A percentile compares a stretch with the other conserved stretches of the same genome.
These are phyloP conservation scores for Oasisia sp. DNA, from an alignment of 2,888 invertebrate genomes.

Conservation along the genomic window DNA sequence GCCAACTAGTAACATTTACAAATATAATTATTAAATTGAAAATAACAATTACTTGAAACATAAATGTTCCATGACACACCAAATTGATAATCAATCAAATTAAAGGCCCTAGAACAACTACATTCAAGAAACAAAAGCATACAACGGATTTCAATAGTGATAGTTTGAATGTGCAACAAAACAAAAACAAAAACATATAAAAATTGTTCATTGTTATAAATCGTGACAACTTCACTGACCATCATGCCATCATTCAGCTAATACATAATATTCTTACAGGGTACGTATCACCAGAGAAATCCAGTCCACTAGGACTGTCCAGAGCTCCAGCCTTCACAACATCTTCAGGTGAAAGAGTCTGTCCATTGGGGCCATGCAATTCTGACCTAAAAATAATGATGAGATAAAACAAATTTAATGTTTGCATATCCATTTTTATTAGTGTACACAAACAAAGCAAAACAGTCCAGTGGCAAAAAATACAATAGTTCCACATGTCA, in stretches of 20 bases:
- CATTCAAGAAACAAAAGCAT: not conserved
- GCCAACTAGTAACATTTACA: not conserved
- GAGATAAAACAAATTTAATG: not conserved
- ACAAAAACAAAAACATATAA: not conserved
- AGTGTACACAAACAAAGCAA: not conserved
- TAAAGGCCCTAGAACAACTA: not conserved
- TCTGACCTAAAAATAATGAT: not conserved
- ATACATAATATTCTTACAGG: not conserved
- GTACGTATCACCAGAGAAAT: not conserved
- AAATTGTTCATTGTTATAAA: not conserved
- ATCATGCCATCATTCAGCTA: not conserved
- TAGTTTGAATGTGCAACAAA: not conserved
- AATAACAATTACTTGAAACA: not conserved
- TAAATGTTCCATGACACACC: not conserved
- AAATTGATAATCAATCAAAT: not conserved
- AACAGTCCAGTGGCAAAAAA: not conserved
- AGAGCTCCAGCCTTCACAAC: not conserved
- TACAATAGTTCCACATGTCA: not conserved
- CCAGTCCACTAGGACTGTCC: slow-evolving; percentile 10
- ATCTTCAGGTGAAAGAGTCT: not conserved
- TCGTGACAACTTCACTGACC: not conserved
- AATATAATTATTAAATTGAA: not conserved
- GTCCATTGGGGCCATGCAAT: not conserved
- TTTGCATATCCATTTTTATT: not conserved
- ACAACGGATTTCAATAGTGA: not conserved